Base-by-base conservation (phyloP, 2,888 invertebrate species). In the Thumatha senex region DNA sequence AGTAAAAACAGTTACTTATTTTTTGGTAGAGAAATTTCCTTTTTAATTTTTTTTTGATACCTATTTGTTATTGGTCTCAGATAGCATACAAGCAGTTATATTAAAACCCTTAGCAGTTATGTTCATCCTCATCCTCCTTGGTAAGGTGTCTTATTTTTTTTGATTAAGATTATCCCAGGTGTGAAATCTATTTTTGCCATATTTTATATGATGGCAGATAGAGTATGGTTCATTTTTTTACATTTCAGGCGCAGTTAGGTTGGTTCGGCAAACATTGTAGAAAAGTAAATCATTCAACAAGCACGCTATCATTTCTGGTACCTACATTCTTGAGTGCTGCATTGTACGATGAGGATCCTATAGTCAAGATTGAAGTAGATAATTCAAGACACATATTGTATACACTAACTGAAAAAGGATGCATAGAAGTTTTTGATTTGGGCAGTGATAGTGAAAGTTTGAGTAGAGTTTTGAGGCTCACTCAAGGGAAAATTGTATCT, bases 231-330 rank as follows among this genome's bases (percentile, higher is more conserved):
- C 18, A 4, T 24, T 24, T 24, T 40, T 9, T 24, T 56, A 59
- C 18, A 24, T 81, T 89, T 43, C 79, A 95, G 94, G 95, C 95
- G 41, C 96, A 96, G 83, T 93, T 95, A 63, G 97, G 96, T 59
- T 99, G 98, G 98, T 98, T 98, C 86, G 97, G 98, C 14, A 96
- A 97, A 83, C 96, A 98, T 63, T 99, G 98, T 82, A 96, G 96
- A 82, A 99, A 98, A 92, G 93, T 98, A 0, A 99, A 99, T 83
- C 97, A 98, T 80, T 98, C 99, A 0, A 97, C 96, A 52, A 96
- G 96, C 61, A 92, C 96, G 5, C 88, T 98, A 24, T 97, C 98
- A 38, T 97, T 96, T 78, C 91, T 98, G 61, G 94, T 98, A 41
- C 98, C 98, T 10, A 96, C 96, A 31, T 98, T 98, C 82, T 92